Base-by-base conservation (phyloP, 2,113 vertebrate genomes). In the Lampris incognitus region DNA sequence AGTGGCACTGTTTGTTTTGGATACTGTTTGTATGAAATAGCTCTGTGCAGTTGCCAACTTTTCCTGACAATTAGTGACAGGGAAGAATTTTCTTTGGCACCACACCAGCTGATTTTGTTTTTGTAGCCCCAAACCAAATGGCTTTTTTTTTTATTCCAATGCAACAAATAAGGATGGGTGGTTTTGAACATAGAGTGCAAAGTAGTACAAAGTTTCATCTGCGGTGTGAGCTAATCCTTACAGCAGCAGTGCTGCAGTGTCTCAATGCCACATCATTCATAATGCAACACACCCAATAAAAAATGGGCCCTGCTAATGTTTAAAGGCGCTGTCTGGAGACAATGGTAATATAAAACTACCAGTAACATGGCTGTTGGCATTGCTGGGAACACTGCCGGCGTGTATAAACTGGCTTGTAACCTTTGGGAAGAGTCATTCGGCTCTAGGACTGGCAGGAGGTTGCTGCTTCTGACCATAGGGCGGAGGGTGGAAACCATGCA, bases 1-100 rank as follows among this genome's bases (percentile, higher is more conserved):
- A 72, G 85, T 76, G 83, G 80, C 83, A 85, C 54, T 91, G 90
- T 94, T 94, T 93, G 90, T 86, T 92, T 94, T 94, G 91, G 92
- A 93, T 88, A 91, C 91, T 84, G 69, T 76, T 82, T 57, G 52
- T 85, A 92, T 90, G 85, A 86, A 91, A 91, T 81, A 88, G 88
- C 85, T 74, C 72, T 82, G 85, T 88, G 85, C 84, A 86, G 72
- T 85, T 83, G 91, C 86, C 81, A 77, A 78, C 66, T 73, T 84
- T 84, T 84, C 75, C 83, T 87, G 89, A 93, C 89, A 92, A 91
- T 93, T 89, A 90, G 80, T 93, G 89, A 92, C 92, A 94, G 64
- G 75, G 66, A 83, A 56, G 81, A 86, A 92, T 92, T 89, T 90
- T 76, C 72, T 82, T 89, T 93, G 92, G 90, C 86, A 79, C 46